phyloP scores from a whole-genome alignment of 2,113 vertebrate species.

The Campylomormyrus numenius region DNA sequence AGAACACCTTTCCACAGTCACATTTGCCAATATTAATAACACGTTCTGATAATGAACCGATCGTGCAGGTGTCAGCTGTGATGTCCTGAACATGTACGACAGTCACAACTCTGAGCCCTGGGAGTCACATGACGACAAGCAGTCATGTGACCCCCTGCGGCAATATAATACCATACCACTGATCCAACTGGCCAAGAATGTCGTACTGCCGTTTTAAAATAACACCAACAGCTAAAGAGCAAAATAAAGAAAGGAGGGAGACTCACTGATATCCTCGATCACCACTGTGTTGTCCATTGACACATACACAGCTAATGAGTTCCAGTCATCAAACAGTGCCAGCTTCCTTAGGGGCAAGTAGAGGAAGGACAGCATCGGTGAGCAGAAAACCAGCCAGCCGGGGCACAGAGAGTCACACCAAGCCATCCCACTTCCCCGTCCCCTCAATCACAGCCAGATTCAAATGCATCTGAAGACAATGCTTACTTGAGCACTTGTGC shows the following conservation, averaged over 20 bases:
- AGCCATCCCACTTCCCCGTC: background rate
- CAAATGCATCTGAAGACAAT: background rate
- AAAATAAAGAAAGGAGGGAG: background rate
- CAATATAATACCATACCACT: background rate
- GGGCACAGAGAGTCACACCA: background rate
- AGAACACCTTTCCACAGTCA: background rate
- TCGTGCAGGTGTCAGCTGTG: too few relatives aligned
- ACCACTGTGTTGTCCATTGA: constrained; percentile 87
- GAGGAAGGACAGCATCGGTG: background rate
- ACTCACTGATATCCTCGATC: constrained; percentile 80
- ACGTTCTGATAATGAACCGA: too few relatives aligned
- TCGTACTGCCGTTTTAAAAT: background rate
- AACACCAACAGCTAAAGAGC: background rate
- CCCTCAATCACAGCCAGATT: background rate
- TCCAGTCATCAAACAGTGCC: constrained; percentile 76
- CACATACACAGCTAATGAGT: constrained; percentile 73
- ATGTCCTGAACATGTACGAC: background rate
- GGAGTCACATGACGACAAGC: background rate
- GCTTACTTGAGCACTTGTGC: constrained; percentile 81
- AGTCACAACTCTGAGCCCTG: background rate
- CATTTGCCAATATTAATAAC: too few relatives aligned
- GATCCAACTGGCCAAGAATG: background rate
- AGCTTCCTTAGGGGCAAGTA: constrained; percentile 61
- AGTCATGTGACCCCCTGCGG: background rate
- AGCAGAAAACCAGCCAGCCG: background rate